Conservation (phyloP, 2,888 invertebrate genomes). For the Heliconius cydno region DNA sequence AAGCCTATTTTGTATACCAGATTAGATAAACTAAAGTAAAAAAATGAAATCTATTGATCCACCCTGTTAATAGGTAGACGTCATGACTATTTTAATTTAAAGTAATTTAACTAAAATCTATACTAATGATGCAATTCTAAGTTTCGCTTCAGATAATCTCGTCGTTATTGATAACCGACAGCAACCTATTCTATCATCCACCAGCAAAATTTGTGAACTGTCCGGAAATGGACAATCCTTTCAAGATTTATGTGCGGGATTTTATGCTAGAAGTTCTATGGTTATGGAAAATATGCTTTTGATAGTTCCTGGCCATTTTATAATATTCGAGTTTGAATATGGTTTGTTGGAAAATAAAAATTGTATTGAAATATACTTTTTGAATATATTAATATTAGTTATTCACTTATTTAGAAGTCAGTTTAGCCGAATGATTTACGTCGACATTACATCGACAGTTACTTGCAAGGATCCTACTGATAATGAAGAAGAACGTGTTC, state of each 20-base stretch:
- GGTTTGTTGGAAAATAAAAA: background rate
- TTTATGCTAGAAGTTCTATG: background rate
- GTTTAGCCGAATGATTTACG: no score
- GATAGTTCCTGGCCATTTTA: background rate
- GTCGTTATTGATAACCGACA: constrained; percentile 9
- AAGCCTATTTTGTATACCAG: no score
- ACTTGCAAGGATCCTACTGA: no score
- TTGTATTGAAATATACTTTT: background rate
- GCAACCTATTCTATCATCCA: constrained; percentile 15
- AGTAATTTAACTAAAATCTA: background rate
- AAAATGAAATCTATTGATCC: no score
- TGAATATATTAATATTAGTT: background rate
- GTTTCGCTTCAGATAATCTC: constrained; percentile 11
- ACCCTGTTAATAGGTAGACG: no score
- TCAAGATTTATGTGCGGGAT: constrained; percentile 21
- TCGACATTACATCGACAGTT: no score
- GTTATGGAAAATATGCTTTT: constrained; percentile 11
- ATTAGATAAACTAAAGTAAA: no score
- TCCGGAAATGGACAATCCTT: constrained; percentile 15
- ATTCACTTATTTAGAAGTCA: background rate
- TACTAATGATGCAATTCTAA: background rate
- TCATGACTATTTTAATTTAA: background rate
- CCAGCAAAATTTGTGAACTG: constrained; percentile 8
- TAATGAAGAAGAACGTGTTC: no score
- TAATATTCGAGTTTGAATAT: background rate